Base-by-base conservation (phyloP, 2,888 invertebrate species). In the Tachina grossa region DNA sequence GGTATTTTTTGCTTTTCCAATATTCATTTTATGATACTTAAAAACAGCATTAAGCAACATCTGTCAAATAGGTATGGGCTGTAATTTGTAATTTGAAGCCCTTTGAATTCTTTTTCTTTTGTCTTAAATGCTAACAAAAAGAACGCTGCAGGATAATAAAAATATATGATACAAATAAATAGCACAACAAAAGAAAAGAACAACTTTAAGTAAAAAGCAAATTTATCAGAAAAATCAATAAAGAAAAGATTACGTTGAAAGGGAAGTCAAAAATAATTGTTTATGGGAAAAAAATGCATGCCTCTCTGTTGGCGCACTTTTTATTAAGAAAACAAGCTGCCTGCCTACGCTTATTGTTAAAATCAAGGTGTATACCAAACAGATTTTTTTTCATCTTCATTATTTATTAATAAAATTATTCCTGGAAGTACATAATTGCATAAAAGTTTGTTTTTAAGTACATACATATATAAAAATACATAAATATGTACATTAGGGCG, bases 211-310 rank as follows among this genome's bases (percentile, higher is more conserved):
- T 49, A 31, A 63, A 59, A 63, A 6, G n/a, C 59, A 51, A 69
- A 43, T 9, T 61, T 61, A 31, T 53, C 55, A 72, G 55, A 31
- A 77, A 76, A 83, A 77, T 77, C 77, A 78, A 83, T 78, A 83
- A 41, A 45, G 43, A 57, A 71, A 47, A 71, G 53, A 69, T 53
- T 49, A 41, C 22, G 3, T 19, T 53, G 4, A 53, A 55, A 13
- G 22, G 9, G 13, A 55, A 22, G 19, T 41, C 5, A 41, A 41
- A 59, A 41, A 6, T 22, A 31, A n/a, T n/a, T 31, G 1, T 31
- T 39, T 39, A n/a, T 1, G 6, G 2, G 41, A 9, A 16, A 68
- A n/a, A 51, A 51, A 41, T 39, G 39, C 9, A 55, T 55, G 55
- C 41, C 14, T 14, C 3, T 31, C 9, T 43, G 19, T 49, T n/a